Evolutionary conservation across 2,888 invertebrate species (phyloP).

Genomic region (Epirrhoe tristata): DNA sequence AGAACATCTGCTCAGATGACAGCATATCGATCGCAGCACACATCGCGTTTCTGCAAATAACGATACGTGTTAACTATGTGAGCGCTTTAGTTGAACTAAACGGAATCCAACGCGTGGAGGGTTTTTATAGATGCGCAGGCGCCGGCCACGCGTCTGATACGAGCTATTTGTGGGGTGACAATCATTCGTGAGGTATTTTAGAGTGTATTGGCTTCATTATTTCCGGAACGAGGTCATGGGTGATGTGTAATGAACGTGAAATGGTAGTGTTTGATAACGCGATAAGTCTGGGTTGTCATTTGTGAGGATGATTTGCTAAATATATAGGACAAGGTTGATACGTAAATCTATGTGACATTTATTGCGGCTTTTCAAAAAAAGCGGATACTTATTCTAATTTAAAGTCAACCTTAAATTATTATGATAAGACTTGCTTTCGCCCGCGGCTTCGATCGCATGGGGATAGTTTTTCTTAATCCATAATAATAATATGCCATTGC

Average conservation of each 20-base stretch:
- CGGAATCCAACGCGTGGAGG: slow-evolving; percentile 58
- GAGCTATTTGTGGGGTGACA: slow-evolving; percentile 61
- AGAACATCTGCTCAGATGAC: slow-evolving; percentile 89
- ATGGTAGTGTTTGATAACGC: slow-evolving; percentile 24
- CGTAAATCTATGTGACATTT: slow-evolving; percentile 1
- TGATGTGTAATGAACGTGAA: slow-evolving; percentile 34
- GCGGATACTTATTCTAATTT: too few relatives aligned
- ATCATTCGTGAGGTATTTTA: slow-evolving; percentile 47
- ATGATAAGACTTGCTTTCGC: too few relatives aligned
- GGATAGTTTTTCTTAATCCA: too few relatives aligned
- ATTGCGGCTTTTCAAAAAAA: neutral
- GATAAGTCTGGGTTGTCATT: slow-evolving; percentile 7
- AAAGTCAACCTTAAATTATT: too few relatives aligned
- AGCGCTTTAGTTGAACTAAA: slow-evolving; percentile 67
- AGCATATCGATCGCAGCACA: slow-evolving; percentile 83
- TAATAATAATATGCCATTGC: too few relatives aligned
- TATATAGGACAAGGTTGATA: slow-evolving; percentile 8
- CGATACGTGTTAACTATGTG: slow-evolving; percentile 45
- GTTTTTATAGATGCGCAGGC: slow-evolving; percentile 64
- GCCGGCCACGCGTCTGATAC: slow-evolving; percentile 65
- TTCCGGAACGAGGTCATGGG: slow-evolving; percentile 57
- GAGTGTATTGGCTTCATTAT: slow-evolving; percentile 50
- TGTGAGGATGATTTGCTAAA: slow-evolving; percentile 11
- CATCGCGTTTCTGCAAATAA: slow-evolving; percentile 62
- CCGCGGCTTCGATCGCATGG: too few relatives aligned